Evolutionary conservation across 2,888 invertebrate genomes (phyloP), one percentile per base, ranked within the genome.

Genomic region (Thalpophila matura): DNA sequence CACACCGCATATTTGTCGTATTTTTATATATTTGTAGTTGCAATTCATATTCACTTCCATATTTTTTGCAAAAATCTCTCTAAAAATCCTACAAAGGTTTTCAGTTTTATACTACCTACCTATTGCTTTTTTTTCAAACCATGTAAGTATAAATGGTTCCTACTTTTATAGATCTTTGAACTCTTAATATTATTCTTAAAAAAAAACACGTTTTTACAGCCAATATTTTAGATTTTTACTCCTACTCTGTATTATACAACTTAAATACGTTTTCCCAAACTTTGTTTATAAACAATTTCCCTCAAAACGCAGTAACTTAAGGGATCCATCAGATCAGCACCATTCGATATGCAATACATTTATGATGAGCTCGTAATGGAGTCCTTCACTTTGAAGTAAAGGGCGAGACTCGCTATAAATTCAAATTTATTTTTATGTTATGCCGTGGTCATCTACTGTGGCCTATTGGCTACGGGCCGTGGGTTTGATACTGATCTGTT

Each of bases 321-420:
- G 38, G 38, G 43, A 27, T 12, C 47, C 49, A 49, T 61, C 31
- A 31, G 72, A 71, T 73, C 50, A 42, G 38, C 27, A 55, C 3
- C 43, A 66, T 74, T 77, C 56, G 69, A 79, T 79, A 77, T 79
- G 69, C 77, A 76, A 76, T 79, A 76, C 79, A 76, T 79, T 69
- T 59, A 68, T 61, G 62, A 76, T 76, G 77, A 77, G 77, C 42
- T 51, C 37, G 69, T 62, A 72, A 77, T 73, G 65, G 69, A 72
- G 56, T 72, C 60, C 60, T 40, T 71, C 64, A 56, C 79, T 77
- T 68, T 62, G 72, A 54, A 43, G 43, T 60, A 20, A 29, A 54
- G 70, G 71, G 47, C 45, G 56, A 46, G 47, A 43, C 42, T 65
- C 45, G 14, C 56, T 72, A 65, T 56, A 76, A 56, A 77, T 79